Evolutionary conservation across 2,888 invertebrate genomes (phyloP).

Genomic region (Argyra leucocephala): DNA sequence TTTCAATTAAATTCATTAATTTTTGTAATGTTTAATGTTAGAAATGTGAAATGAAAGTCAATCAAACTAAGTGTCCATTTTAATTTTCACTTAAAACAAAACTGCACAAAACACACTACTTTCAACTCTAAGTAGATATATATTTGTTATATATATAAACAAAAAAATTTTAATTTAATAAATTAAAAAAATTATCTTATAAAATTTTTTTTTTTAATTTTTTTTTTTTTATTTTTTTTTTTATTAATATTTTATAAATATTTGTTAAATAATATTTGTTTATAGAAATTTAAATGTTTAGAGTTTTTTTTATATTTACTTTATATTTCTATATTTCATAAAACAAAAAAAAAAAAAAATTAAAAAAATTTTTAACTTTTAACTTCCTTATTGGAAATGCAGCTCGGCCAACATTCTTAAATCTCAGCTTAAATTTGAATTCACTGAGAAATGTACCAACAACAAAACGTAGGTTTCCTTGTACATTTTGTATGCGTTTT

Average conservation of each 20-base stretch:
- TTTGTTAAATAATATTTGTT: slow-evolving; percentile 10
- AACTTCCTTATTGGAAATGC: slow-evolving; percentile 48
- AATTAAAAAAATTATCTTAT: not conserved
- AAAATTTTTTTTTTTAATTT: not conserved
- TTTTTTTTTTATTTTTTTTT: slow-evolving; percentile 8
- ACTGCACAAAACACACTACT: no score
- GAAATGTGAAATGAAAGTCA: no score
- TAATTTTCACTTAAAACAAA: no score
- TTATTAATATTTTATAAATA: not conserved
- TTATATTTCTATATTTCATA: slow-evolving; percentile 16
- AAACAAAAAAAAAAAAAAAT: slow-evolving; percentile 24
- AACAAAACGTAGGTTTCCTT: slow-evolving; percentile 75
- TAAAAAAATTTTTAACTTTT: slow-evolving; percentile 27
- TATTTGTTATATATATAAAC: not conserved
- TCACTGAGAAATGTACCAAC: slow-evolving; percentile 79
- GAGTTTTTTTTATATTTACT: slow-evolving; percentile 28
- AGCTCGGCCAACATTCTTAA: slow-evolving; percentile 97
- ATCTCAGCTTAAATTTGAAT: slow-evolving; percentile 91
- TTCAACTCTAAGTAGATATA: no score
- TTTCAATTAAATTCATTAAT: no score
- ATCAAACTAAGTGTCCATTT: no score
- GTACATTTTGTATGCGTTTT: no score
- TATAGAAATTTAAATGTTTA: slow-evolving; percentile 19
- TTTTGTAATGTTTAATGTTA: no score
- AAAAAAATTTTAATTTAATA: not conserved